Conservation (phyloP, 2,113 vertebrate genomes). For the Menidia beryllina region DNA sequence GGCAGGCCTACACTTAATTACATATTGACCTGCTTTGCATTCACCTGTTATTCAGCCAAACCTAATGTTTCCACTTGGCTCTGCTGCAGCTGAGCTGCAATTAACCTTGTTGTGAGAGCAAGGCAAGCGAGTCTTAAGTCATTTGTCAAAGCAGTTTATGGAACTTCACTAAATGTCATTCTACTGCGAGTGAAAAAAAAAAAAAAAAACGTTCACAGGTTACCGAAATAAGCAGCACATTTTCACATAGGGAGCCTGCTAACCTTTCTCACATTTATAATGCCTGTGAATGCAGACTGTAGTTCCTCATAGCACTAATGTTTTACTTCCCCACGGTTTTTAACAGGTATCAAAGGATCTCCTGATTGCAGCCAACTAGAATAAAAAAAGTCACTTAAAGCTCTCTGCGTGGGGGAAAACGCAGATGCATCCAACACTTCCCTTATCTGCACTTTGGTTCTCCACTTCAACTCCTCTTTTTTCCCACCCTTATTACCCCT, state of each 20-base stretch:
- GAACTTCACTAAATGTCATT: constrained; percentile 63
- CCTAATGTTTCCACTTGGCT: constrained; percentile 74
- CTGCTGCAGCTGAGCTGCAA: constrained; percentile 62
- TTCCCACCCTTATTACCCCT: constrained; percentile 52
- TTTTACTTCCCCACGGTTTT: neutral
- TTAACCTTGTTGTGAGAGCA: constrained; percentile 61
- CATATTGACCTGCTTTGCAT: constrained; percentile 78
- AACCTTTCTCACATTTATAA: constrained; percentile 18
- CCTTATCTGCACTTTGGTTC: constrained; percentile 34
- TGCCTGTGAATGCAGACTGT: constrained; percentile 8
- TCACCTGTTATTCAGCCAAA: constrained; percentile 77
- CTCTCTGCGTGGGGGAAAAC: constrained; percentile 49
- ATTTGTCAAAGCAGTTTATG: constrained; percentile 51
- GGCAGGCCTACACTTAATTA: constrained; percentile 74
- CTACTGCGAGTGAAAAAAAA: constrained; percentile 10
- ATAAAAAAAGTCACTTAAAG: constrained; percentile 7
- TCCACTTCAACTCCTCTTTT: constrained; percentile 48
- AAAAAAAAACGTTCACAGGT: constrained; percentile 20
- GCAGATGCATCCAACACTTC: constrained; percentile 34
- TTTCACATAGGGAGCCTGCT: neutral
- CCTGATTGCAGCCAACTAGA: constrained; percentile 47
- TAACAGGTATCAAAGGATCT: constrained; percentile 24
- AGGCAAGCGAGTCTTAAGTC: constrained; percentile 47
- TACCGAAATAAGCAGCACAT: neutral
- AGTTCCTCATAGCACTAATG: neutral